Evolutionary conservation across 2,113 vertebrate genomes (phyloP).

Genomic region (Helogale parvula): DNA sequence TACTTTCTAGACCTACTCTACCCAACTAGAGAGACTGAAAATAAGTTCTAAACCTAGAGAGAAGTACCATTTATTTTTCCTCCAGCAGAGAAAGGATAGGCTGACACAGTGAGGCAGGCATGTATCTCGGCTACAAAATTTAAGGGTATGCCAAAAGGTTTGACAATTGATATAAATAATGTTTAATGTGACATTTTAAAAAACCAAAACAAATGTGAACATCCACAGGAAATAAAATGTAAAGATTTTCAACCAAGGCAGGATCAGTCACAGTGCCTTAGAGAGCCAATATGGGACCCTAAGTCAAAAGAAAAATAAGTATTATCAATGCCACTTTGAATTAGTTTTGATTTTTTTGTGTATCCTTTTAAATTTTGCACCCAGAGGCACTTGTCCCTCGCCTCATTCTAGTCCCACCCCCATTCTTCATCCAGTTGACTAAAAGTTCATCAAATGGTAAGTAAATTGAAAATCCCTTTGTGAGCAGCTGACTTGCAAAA

Average conservation of each 20-base stretch:
- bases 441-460: neutral
- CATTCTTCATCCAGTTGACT: neutral
- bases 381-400: neutral
- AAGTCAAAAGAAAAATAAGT: neutral
- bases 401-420: neutral
- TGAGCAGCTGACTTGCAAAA: neutral
- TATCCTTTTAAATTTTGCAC: neutral
- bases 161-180: neutral
- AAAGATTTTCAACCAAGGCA: neutral
- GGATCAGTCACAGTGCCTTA: neutral
- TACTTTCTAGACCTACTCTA: neutral
- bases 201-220: neutral
- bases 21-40: neutral
- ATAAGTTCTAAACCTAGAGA: neutral
- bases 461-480: neutral
- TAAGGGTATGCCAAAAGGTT: neutral
- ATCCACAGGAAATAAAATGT: neutral
- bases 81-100: neutral
- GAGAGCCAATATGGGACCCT: neutral
- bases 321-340: neutral
- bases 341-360: neutral
- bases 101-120: neutral
- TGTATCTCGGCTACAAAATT: neutral
- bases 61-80: neutral
- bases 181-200: neutral